These are phyloP conservation scores for Todiramphus saurophagus DNA, from an alignment of 2,113 vertebrate species.

Conservation along the genomic window DNA sequence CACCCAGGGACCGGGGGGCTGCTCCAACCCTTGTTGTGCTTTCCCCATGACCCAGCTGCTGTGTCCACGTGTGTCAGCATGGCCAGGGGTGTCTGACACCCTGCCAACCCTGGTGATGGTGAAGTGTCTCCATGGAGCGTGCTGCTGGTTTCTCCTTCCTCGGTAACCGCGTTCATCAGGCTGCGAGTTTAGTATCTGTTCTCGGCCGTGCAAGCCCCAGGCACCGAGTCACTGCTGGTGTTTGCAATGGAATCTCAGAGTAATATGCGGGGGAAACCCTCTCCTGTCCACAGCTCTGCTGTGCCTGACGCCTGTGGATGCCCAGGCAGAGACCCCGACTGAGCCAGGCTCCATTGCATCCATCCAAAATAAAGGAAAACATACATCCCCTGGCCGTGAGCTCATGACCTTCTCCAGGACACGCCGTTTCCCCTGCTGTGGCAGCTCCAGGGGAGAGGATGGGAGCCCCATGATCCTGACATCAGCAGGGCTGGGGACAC, in stretches of 20 bases:
- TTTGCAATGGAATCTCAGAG: not conserved
- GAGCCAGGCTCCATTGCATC: not conserved
- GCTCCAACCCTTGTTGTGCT: not conserved
- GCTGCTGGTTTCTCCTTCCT: not conserved
- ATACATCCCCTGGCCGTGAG: not conserved
- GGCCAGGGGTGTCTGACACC: not conserved
- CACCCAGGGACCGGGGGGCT: not conserved
- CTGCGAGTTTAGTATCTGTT: not conserved
- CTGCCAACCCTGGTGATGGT: not conserved
- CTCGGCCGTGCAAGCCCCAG: not conserved
- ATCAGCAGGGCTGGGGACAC: not conserved
- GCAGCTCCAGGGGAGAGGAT: not conserved
- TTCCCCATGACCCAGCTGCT: not conserved
- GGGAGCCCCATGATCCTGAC: fast-evolving
- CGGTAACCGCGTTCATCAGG: not conserved
- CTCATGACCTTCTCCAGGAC: not conserved
- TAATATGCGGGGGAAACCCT: not conserved
- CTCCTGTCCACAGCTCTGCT: not conserved
- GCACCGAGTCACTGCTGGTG: not conserved
- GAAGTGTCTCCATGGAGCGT: not conserved
- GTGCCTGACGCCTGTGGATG: not conserved
- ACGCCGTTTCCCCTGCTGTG: fast-evolving
- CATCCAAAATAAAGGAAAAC: not conserved
- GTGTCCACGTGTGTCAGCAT: fast-evolving
- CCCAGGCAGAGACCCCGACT: not conserved